These are phyloP conservation scores for Cochlearius cochlearius DNA, from an alignment of 2,113 vertebrate species.

Conservation along the genomic window DNA sequence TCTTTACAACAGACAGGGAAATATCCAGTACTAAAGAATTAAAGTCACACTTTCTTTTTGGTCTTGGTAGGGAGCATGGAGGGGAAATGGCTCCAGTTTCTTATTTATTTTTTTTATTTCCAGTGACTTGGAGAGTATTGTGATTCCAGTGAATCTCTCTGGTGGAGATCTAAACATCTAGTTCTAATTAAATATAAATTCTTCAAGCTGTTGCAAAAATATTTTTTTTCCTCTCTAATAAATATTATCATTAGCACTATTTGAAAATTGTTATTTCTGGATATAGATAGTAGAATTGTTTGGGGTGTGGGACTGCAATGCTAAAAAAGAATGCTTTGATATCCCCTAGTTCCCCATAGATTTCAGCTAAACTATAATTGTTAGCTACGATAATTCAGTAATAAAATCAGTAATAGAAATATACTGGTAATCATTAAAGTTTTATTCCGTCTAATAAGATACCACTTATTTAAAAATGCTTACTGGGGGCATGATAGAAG, in stretches of 20 bases:
- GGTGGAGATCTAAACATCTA: neutral
- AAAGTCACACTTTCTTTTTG: neutral
- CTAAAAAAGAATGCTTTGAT: neutral
- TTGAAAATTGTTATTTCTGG: neutral
- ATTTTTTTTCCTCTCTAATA: neutral
- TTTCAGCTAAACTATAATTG: neutral
- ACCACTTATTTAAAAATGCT: neutral
- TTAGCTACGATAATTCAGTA: neutral
- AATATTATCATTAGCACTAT: neutral
- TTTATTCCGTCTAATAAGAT: constrained; percentile 29
- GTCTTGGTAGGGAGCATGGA: neutral
- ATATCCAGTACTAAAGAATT: neutral
- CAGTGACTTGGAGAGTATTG: neutral
- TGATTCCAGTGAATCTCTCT: neutral
- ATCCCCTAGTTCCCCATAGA: neutral
- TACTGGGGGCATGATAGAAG: neutral
- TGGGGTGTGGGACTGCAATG: neutral
- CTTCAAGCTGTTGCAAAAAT: neutral
- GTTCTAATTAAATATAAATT: neutral
- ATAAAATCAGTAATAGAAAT: constrained; percentile 19
- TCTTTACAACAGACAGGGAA: neutral
- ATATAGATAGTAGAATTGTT: neutral
- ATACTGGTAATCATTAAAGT: neutral
- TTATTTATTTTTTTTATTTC: neutral
- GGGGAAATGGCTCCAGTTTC: neutral